Evolutionary conservation across 2,888 invertebrate species (phyloP).

Genomic region (Stictocephala bisonia): DNA sequence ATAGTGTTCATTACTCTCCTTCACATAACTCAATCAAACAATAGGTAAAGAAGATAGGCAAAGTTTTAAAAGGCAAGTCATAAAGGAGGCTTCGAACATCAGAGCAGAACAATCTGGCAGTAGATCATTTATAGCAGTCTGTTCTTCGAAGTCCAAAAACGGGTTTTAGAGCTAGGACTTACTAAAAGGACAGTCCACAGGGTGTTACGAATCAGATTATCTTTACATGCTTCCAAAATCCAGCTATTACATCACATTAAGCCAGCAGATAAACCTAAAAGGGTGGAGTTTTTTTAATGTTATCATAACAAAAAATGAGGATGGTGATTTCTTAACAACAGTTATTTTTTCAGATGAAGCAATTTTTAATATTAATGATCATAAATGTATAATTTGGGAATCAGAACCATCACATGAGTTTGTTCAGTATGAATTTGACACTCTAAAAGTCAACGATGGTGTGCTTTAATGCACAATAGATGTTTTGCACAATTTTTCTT

Average conservation of each 20-base stretch:
- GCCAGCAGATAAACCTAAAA: slow-evolving; percentile 8
- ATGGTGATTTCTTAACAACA: neutral
- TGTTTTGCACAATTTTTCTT: neutral
- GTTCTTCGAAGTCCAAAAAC: no score
- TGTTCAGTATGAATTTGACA: slow-evolving; percentile 2
- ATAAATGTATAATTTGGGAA: no score
- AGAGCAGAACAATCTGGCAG: no score
- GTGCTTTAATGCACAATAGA: slow-evolving; percentile 8
- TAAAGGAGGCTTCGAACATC: no score
- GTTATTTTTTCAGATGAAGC: slow-evolving; percentile 12
- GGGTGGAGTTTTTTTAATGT: neutral
- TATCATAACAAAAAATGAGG: neutral
- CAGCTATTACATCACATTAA: slow-evolving; percentile 20
- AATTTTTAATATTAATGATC: neutral
- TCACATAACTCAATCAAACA: no score
- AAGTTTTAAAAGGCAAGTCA: no score
- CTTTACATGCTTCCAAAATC: neutral
- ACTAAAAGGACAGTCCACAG: slow-evolving; percentile 8
- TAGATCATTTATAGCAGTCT: no score
- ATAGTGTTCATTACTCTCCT: no score
- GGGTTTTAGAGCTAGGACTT: no score
- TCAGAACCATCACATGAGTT: slow-evolving; percentile 29
- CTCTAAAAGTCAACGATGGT: slow-evolving; percentile 5
- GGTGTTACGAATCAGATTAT: slow-evolving; percentile 3
- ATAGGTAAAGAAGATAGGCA: no score